These are phyloP conservation scores for Sebastes vulpes DNA, from an alignment of 2,797 vertebrate species.

Conservation along the genomic window DNA sequence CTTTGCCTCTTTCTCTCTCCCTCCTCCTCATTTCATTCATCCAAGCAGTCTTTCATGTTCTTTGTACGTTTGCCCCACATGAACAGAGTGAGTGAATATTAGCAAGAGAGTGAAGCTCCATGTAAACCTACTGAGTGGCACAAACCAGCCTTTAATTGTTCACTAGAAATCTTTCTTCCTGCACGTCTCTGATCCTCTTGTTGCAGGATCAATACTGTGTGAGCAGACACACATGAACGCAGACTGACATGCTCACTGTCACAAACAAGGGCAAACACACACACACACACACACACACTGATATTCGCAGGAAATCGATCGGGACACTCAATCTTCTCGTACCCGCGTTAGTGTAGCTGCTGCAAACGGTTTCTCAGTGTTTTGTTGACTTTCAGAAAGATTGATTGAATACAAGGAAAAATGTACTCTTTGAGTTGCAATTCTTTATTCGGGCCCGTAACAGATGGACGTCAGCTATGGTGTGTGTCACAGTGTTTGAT, in stretches of 20 bases:
- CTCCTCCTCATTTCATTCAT: constrained; percentile 26
- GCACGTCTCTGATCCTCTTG: constrained; percentile 43
- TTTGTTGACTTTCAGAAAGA: constrained; percentile 23
- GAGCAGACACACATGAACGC: constrained; percentile 12
- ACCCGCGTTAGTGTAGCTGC: not conserved
- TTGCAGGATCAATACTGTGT: constrained; percentile 58
- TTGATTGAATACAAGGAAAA: constrained; percentile 17
- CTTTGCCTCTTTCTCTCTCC: not conserved
- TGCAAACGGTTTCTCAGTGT: not conserved
- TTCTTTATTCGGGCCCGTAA: constrained; percentile 7
- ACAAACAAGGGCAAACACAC: constrained; percentile 21
- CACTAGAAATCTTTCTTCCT: constrained; percentile 34
- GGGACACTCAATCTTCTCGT: constrained; percentile 7
- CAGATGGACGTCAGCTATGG: not conserved
- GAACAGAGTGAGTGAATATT: constrained; percentile 50
- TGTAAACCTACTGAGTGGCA: constrained; percentile 30
- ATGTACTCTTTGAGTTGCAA: not conserved
- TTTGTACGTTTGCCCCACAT: constrained; percentile 29
- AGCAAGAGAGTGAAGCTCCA: constrained; percentile 20
- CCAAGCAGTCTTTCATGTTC: constrained; percentile 44
- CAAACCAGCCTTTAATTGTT: constrained; percentile 46
- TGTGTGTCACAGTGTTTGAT: constrained; percentile 2
- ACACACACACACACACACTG: not conserved
- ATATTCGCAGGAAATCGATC: constrained; percentile 28
- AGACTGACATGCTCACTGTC: not conserved